Percentiles rank a stretch among this genome's conserved stretches.
Conservation (phyloP, 1,140 invertebrate species). For the Aporrectodea caliginosa region DNA sequence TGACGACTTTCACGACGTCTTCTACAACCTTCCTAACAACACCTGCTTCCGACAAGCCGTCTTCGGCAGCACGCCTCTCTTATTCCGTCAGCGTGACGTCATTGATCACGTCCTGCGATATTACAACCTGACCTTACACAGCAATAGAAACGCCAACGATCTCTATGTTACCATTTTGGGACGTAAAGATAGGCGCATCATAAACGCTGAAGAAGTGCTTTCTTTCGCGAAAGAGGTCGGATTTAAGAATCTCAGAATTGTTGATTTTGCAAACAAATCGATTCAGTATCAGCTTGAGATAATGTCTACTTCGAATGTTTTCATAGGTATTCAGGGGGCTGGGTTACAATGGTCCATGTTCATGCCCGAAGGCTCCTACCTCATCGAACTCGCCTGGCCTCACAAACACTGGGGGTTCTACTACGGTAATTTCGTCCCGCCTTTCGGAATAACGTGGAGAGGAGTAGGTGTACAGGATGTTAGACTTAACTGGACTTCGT, state of each 20-base stretch:
- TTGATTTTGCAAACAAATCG: background rate
- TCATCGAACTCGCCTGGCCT: constrained; percentile 27
- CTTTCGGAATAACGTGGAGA: background rate
- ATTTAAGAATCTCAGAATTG: background rate
- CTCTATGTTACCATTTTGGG: background rate
- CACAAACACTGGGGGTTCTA: constrained; percentile 19
- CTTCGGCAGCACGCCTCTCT: background rate
- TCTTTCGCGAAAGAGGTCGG: background rate
- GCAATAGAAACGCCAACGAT: background rate
- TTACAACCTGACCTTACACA: background rate
- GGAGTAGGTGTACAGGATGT: background rate
- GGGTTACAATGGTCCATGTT: constrained; percentile 23
- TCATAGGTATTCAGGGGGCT: constrained; percentile 21
- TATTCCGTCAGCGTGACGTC: background rate
- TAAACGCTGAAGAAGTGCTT: constrained; percentile 12
- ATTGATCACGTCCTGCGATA: background rate
- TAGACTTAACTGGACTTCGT: background rate
- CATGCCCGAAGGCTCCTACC: constrained; percentile 15
- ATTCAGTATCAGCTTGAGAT: constrained; percentile 1
- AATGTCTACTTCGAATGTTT: background rate
- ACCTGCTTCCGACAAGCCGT: constrained; percentile 15
- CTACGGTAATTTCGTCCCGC: background rate
- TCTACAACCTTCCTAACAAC: constrained; percentile 4
- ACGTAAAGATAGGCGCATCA: background rate
- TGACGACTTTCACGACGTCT: background rate